Conservation (phyloP, 2,888 invertebrate species). For the Diaprepes abbreviatus region DNA sequence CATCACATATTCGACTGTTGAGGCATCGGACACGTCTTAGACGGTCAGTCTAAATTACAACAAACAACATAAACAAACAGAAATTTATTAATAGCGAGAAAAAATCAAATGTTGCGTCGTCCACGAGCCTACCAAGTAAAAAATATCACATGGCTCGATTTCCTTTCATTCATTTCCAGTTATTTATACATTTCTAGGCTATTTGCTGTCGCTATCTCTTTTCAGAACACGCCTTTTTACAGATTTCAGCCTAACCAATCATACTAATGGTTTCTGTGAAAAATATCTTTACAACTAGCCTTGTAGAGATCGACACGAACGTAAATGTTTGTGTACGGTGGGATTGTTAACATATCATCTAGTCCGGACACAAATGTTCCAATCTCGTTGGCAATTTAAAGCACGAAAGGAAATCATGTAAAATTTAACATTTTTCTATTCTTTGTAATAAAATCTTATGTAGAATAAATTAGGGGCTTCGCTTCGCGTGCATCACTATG, state of each 20-base stretch:
- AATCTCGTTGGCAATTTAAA: no score
- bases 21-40: no score
- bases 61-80: neutral
- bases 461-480: no score
- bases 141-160: constrained; percentile 35
- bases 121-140: constrained; percentile 18
- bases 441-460: no score
- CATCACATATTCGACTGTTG: no score
- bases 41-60: no score
- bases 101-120: neutral
- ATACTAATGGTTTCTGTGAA: constrained; percentile 45
- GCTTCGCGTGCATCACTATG: no score
- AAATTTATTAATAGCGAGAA: constrained; percentile 12
- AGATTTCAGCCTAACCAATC: constrained; percentile 47
- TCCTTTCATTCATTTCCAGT: constrained; percentile 49
- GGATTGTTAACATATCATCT: neutral
- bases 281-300: constrained; percentile 29
- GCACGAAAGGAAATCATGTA: no score
- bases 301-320: constrained; percentile 6
- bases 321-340: neutral
- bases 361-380: neutral
- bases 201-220: constrained; percentile 20
- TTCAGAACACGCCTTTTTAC: constrained; percentile 38
- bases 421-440: no score
- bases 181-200: constrained; percentile 46